Base-by-base conservation (phyloP, 2,797 vertebrate species). In the Sebastes kiyomatsui region DNA sequence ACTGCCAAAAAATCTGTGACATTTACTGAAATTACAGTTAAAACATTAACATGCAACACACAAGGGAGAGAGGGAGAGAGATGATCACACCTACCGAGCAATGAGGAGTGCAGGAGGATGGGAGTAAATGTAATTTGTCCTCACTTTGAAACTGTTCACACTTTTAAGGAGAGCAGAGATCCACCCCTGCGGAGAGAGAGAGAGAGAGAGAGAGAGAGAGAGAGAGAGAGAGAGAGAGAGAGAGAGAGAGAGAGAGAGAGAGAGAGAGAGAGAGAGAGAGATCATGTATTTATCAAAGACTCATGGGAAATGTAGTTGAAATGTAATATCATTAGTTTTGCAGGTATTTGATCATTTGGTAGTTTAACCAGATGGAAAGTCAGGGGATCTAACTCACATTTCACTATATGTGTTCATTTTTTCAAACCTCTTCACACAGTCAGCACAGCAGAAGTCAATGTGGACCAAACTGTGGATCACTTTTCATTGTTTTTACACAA, bases 61-160 rank as follows among this genome's bases (percentile, higher is more conserved):
- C 42, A 0, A 18, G 42, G 16, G 14, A 28, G 30, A 64, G n/a
- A 58, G 54, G 42, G 14, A 28, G 27, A 64, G n/a, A 58, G 58
- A 59, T 32, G 54, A 77, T 38, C 6, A 42, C 59, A 86, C 89
- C 18, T 86, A 90, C 87, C 79, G 1, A 52, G 46, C 46, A 25
- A 52, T 16, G 59, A 52, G 7, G 49, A 30, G 2, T 28, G 66
- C 20, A 1, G 6, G 65, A 77, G 25, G 52, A 67, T n/a, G 35
- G 52, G 16, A 18, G 42, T n/a, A 49, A 52, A 70, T 52, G 18
- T 55, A 38, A 12, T 60, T 20, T 78, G 1, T 79, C 33, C 9
- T 80, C 2, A 61, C 54, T 75, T 54, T 42, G 11, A 72, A 35
- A 64, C 56, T 16, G 75, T 20, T 28, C 8, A 16, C 35, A 58